Conservation (phyloP, 2,888 invertebrate genomes). For the Rhagonycha lutea region DNA sequence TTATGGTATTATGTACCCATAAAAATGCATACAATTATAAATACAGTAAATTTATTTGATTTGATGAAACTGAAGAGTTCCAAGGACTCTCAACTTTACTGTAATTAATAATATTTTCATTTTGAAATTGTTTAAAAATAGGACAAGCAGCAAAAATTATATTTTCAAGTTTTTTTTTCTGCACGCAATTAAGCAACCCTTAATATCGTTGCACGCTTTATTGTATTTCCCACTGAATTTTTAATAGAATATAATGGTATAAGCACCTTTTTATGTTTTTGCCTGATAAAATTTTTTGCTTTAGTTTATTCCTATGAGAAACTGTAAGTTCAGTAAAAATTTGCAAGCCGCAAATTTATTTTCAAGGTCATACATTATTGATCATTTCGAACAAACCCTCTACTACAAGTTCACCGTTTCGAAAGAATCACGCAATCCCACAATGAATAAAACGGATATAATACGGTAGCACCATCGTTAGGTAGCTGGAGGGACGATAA, state of each 20-base stretch:
- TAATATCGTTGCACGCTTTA: background rate
- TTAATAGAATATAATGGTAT: background rate
- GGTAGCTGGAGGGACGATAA: conserved; percentile 24
- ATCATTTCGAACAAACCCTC: background rate
- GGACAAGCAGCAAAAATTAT: background rate
- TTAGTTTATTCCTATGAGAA: background rate
- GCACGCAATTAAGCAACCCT: background rate
- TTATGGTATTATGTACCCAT: too few species aligned
- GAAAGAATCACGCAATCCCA: conserved; percentile 18
- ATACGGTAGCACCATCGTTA: conserved; percentile 27
- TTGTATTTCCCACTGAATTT: background rate
- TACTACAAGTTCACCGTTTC: background rate
- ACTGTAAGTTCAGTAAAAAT: background rate
- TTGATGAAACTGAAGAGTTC: background rate
- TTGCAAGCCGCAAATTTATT: background rate
- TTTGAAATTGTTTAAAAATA: background rate
- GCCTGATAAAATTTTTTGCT: background rate
- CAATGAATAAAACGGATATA: conserved; percentile 29
- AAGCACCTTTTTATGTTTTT: background rate
- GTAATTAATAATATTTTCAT: background rate
- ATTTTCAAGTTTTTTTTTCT: background rate
- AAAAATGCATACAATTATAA: too few species aligned
- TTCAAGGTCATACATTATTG: conserved; percentile 1
- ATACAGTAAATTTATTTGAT: background rate
- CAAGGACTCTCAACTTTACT: background rate